Evolutionary conservation across 2,888 invertebrate species (phyloP), one percentile per base, ranked within the genome.

Genomic region (Zygaena filipendulae): DNA sequence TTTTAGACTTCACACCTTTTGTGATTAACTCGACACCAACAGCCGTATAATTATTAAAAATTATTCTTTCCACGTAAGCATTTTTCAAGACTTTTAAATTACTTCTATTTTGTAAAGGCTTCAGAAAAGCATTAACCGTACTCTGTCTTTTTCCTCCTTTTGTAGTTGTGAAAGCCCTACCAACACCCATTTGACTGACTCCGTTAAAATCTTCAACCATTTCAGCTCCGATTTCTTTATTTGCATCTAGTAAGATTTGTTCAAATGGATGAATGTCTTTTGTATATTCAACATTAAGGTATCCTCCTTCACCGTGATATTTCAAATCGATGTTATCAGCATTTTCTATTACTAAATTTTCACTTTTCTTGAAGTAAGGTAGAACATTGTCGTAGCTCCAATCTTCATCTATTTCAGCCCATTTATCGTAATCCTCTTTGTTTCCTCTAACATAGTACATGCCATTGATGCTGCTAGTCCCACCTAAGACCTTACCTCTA

Each of bases 401-500:
- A 0, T 58, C 51, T 47, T 85, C 85, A 1, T 85, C 87, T 32
- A 77, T 45, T 1, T 59, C 63, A 0, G 81, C 85, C 88, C 88
- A 88, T 11, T 63, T 62, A 42, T 87, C 84, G 46, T 84, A 88
- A 48, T 87, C 87, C 1, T 60, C 42, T 4, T 59, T 75, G 41
- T 79, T 79, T 0, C 85, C 85, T 40, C 85, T 49, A 9, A 83
- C 66, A 47, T 84, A 86, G 1, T 81, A 80, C 79, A 88, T 69
- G 33, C 83, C 83, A 54, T 88, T 87, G 12, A 87, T 79, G 3
- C 83, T 64, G 24, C 85, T 86, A 0, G 84, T 82, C 0, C 88
- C 88, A 1, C 88, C 88, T 77, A 88, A 82, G 6, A 82, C 77
- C 57, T 83, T 84, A 1, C 84, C 85, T 29, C 83, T 77, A 74